Conservation (phyloP, 2,113 vertebrate species). For the Tragelaphus buxtoni region DNA sequence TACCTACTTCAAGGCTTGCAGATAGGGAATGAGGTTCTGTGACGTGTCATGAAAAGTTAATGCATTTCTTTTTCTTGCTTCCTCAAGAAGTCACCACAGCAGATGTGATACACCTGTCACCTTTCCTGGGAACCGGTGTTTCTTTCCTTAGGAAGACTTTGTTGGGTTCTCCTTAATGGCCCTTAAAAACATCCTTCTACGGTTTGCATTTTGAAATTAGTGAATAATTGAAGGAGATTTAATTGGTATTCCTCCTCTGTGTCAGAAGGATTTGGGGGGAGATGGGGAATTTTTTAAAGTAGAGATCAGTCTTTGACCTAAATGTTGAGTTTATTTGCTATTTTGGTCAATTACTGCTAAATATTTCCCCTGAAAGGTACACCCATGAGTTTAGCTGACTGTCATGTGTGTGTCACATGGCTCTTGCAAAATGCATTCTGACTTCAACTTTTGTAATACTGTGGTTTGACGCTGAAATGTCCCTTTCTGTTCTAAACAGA, state of each 20-base stretch:
- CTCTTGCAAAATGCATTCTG: constrained; percentile 84
- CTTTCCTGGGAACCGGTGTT: constrained; percentile 33
- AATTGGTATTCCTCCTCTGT: not conserved
- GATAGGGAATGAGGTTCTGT: constrained; percentile 56
- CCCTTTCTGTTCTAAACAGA: constrained; percentile 29
- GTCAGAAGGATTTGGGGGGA: not conserved
- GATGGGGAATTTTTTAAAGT: not conserved
- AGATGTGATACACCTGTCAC: constrained; percentile 60
- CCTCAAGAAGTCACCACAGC: constrained; percentile 36
- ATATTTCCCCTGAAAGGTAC: constrained; percentile 53
- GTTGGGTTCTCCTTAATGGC: not conserved
- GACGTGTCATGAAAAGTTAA: constrained; percentile 60
- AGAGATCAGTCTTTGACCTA: constrained; percentile 12
- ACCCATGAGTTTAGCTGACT: constrained; percentile 78
- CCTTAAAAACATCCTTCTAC: not conserved
- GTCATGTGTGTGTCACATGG: constrained; percentile 97
- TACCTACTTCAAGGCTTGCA: constrained; percentile 44
- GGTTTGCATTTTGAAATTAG: not conserved
- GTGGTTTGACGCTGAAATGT: constrained; percentile 66
- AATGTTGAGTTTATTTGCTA: constrained; percentile 19
- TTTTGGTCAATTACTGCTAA: constrained; percentile 22
- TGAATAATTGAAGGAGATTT: not conserved
- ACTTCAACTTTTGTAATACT: constrained; percentile 82
- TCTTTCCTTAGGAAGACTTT: constrained; percentile 31
- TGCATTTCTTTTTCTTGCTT: constrained; percentile 49